Base-by-base conservation (phyloP, 2,113 vertebrate genomes). In the Peucedramus taeniatus region DNA sequence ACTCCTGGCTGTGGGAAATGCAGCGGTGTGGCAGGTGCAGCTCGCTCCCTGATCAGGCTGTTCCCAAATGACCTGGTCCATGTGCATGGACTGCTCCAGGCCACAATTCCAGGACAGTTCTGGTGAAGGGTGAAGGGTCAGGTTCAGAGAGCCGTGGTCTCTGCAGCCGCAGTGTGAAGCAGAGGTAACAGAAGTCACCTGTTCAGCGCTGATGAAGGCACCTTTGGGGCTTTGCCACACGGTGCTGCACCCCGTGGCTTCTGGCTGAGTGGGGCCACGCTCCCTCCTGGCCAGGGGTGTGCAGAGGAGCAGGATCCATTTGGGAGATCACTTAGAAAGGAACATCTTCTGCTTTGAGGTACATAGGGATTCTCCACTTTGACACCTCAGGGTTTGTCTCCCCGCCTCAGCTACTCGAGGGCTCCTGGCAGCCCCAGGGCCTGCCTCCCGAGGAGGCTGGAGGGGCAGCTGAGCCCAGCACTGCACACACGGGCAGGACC, bases 351-450 rank as follows among this genome's bases (percentile, higher is more conserved):
- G n/a, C 53, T 70, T 31, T 16, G 12, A 18, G 66, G 47, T 9
- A 3, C 3, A 1, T 7, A 15, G 44, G 44, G 56, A 30, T 50
- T 71, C n/a, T 33, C 60, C 3, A 2, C 39, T 53, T 10, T 13
- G 53, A 26, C 35, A 7, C 31, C 49, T 64, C 57, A 22, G 70
- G 24, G 35, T 68, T 42, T 51, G 18, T 26, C 33, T 53, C 61
- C 28, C 7, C 0, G 7, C 10, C 44, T 33, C 74, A 17, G 83
- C 3, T 16, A 0, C 1, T 4, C 0, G 9, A 23, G 42, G n/a
- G n/a, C n/a, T n/a, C n/a, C 11, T 0, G 2, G 18, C 59, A 70
- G 15, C 28, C 42, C 53, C 5, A 1, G 54, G 15, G 7, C 18
- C 44, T 57, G 49, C 30, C 8, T 31, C 24, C 54, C 1, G 0